phyloP scores from a whole-genome alignment of 2,113 vertebrate genomes.

The Nyctibius bracteatus region DNA sequence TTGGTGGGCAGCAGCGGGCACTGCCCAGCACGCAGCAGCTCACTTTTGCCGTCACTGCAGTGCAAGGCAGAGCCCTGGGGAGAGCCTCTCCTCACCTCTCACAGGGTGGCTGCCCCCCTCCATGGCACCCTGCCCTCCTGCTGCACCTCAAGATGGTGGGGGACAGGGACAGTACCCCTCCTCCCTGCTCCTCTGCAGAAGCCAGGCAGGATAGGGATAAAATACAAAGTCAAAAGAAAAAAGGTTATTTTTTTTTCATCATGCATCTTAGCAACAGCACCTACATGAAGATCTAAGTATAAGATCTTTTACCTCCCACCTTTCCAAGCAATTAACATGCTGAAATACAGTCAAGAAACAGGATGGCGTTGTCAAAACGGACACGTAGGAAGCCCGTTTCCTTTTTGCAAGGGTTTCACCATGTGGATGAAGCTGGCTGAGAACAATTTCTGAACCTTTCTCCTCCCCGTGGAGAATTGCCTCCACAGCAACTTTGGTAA shows the following conservation, averaged over 20 bases:
- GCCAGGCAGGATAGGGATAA: background rate
- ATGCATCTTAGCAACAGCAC: slow-evolving; percentile 51
- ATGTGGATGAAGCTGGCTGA: background rate
- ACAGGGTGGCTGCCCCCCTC: fast-evolving
- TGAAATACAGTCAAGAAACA: slow-evolving; percentile 14
- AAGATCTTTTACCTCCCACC: slow-evolving; percentile 20
- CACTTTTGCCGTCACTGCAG: background rate
- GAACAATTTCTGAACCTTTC: background rate
- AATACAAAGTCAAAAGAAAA: background rate
- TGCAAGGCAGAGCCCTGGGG: background rate
- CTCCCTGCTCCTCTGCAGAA: background rate
- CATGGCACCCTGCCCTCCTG: background rate
- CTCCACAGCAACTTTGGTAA: background rate
- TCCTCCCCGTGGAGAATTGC: background rate
- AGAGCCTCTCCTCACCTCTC: background rate
- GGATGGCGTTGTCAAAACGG: slow-evolving; percentile 29
- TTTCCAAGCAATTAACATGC: slow-evolving; percentile 50
- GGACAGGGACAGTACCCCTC: fast-evolving
- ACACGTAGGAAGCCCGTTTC: slow-evolving; percentile 14
- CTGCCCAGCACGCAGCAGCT: background rate
- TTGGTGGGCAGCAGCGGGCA: background rate
- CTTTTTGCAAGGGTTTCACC: background rate
- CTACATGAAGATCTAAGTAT: slow-evolving; percentile 45
- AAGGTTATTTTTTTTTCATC: background rate
- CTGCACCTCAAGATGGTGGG: fast-evolving